These are phyloP conservation scores for Eclectus roratus DNA, from an alignment of 2,113 vertebrate species.

Conservation along the genomic window DNA sequence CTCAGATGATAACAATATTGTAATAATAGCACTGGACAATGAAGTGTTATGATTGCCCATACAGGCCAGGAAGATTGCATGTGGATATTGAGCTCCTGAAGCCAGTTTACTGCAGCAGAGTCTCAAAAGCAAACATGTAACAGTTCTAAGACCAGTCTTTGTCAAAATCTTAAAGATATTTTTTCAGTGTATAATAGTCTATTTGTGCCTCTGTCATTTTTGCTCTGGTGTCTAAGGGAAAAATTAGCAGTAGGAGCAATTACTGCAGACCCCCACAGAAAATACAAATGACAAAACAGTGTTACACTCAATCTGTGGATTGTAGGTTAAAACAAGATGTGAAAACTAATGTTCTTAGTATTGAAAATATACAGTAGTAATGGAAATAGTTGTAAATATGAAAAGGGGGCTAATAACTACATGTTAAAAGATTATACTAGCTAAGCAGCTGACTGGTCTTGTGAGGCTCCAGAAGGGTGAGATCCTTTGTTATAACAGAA, in stretches of 20 bases:
- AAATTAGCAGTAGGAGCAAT: not conserved
- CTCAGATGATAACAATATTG: slow-evolving; percentile 99
- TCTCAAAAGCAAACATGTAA: slow-evolving; percentile 70
- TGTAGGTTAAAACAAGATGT: not conserved
- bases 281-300: not conserved
- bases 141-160: not conserved
- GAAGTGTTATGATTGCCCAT: slow-evolving; percentile 92
- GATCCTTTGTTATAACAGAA: not conserved
- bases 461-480: not conserved
- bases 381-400: not conserved
- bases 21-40: slow-evolving; percentile 98
- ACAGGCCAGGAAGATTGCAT: slow-evolving; percentile 84
- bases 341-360: not conserved
- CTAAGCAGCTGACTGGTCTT: not conserved
- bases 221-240: not conserved
- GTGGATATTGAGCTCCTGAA: slow-evolving; percentile 73
- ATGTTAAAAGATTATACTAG: not conserved
- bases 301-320: not conserved
- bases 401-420: not conserved
- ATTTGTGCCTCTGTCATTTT: not conserved
- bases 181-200: not conserved
- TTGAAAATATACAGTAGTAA: not conserved
- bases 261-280: not conserved
- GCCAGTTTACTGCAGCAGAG: slow-evolving; percentile 72
- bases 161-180: not conserved